These are phyloP conservation scores for Acleris laterana DNA, from an alignment of 2,888 invertebrate species.

Conservation along the genomic window DNA sequence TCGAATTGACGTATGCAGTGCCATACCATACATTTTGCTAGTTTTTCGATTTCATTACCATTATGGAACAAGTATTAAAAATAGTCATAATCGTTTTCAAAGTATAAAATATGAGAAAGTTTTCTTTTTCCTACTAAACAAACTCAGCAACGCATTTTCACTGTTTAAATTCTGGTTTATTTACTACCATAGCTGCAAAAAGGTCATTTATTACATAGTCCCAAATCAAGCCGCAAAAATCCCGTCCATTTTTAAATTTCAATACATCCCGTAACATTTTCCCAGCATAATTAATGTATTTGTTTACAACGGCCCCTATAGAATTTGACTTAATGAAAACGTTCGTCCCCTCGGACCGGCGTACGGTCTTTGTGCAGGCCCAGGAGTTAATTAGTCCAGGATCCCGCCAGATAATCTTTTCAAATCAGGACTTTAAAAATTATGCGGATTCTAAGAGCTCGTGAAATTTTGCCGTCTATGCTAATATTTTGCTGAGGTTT, in stretches of 20 bases:
- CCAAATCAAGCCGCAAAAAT: not conserved
- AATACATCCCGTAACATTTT: conserved; percentile 19
- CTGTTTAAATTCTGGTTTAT: too few species aligned
- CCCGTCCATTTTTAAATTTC: conserved; percentile 21
- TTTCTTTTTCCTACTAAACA: too few species aligned
- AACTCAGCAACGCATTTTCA: too few species aligned
- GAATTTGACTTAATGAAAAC: conserved; percentile 28
- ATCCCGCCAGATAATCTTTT: conserved; percentile 31
- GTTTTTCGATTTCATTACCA: too few species aligned
- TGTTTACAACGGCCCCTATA: conserved; percentile 30
- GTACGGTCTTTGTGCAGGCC: conserved; percentile 24
- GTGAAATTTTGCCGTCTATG: conserved; percentile 3
- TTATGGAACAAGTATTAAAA: too few species aligned
- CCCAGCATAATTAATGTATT: conserved; percentile 35
- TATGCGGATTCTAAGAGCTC: conserved; percentile 5
- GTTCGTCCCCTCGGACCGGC: conserved; percentile 15
- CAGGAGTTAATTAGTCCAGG: conserved; percentile 30
- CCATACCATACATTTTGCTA: too few species aligned
- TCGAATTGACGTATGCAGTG: too few species aligned
- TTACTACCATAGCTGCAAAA: too few species aligned
- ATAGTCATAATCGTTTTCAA: too few species aligned
- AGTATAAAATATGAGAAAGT: too few species aligned
- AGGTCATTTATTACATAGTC: too few species aligned
- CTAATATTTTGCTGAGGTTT: not conserved
- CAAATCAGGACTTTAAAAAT: conserved; percentile 30